Evolutionary conservation across 2,888 invertebrate genomes (phyloP).

Genomic region (Neuroscelio doddi): DNA sequence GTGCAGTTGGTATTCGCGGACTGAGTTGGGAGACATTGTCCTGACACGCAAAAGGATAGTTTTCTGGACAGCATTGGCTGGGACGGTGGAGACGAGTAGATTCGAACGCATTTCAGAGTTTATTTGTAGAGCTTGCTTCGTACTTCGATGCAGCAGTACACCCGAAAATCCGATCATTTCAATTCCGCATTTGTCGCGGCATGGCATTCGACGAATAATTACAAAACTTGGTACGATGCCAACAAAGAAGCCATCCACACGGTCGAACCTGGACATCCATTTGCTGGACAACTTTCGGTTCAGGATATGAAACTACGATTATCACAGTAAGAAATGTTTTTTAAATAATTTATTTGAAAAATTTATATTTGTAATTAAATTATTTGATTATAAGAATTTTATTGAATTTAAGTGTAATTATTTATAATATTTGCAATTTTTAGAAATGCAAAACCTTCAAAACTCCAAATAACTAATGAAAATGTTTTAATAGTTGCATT

Average conservation of each 20-base stretch:
- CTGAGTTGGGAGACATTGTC: no score
- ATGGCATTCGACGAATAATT: constrained; percentile 92
- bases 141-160: constrained; percentile 83
- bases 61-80: constrained; percentile 83
- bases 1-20: no score
- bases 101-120: constrained; percentile 92
- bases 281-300: constrained; percentile 94
- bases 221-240: constrained; percentile 84
- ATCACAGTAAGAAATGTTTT: constrained; percentile 82
- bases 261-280: constrained; percentile 87
- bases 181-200: constrained; percentile 87
- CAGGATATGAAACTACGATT: constrained; percentile 94
- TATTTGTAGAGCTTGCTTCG: constrained; percentile 87
- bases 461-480: no score
- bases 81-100: constrained; percentile 98
- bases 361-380: background rate
- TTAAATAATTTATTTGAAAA: background rate
- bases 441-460: no score
- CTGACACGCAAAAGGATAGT: constrained; percentile 78
- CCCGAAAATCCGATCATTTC: constrained; percentile 89
- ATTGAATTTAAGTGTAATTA: no score
- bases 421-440: no score
- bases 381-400: background rate
- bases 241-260: constrained; percentile 68
- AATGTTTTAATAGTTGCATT: no score